Conservation (phyloP, 2,888 invertebrate genomes). For the Chouioia cunea region DNA sequence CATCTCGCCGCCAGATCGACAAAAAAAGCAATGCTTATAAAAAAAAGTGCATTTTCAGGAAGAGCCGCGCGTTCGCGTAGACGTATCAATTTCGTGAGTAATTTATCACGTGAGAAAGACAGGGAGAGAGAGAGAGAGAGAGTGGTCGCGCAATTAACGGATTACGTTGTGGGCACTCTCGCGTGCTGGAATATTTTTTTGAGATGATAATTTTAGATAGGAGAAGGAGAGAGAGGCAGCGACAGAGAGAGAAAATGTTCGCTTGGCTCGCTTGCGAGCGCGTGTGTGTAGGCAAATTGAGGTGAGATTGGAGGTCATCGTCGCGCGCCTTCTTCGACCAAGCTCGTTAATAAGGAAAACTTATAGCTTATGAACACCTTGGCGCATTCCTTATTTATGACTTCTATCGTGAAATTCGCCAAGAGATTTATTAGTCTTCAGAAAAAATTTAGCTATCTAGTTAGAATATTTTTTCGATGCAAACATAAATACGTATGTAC, state of each 20-base stretch:
- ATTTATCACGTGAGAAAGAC: conserved; percentile 37
- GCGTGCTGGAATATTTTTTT: conserved; percentile 54
- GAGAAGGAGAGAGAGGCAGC: no score
- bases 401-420: conserved; percentile 26
- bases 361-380: conserved; percentile 10
- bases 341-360: conserved; percentile 43
- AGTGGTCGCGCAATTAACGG: conserved; percentile 60
- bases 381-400: conserved; percentile 34
- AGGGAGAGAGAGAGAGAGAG: conserved; percentile 31
- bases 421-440: conserved; percentile 20
- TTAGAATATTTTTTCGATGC: no score
- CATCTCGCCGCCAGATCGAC: neutral
- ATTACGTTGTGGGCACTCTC: conserved; percentile 51
- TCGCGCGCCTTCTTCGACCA: conserved; percentile 46
- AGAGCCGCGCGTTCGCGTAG: conserved; percentile 2
- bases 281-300: conserved; percentile 67
- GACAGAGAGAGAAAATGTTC: no score
- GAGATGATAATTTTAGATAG: conserved; percentile 68
- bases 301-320: conserved; percentile 68
- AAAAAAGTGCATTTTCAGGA: conserved; percentile 22
- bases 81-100: conserved; percentile 43
- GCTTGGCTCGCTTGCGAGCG: conserved; percentile 9
- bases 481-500: no score
- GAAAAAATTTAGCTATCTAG: no score
- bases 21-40: neutral